phyloP scores from a whole-genome alignment of 2,888 invertebrate species.

The Boloria selene region DNA sequence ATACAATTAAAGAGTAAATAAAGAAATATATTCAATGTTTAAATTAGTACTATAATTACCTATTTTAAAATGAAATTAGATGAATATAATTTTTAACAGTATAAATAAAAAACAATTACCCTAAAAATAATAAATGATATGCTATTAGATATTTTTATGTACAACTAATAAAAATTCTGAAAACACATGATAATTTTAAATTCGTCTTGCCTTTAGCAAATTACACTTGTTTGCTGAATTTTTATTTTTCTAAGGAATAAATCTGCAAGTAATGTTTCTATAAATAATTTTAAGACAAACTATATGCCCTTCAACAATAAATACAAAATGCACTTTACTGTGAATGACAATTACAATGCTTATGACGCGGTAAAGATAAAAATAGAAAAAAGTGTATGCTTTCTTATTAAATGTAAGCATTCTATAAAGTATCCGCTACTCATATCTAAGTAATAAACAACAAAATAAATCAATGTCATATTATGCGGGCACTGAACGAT shows the following conservation, averaged over 20 bases:
- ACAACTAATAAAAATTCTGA: too few relatives aligned
- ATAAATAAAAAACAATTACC: too few relatives aligned
- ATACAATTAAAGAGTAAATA: too few relatives aligned
- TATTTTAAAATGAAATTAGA: too few relatives aligned
- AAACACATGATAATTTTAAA: too few relatives aligned
- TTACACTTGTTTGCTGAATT: too few relatives aligned
- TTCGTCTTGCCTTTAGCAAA: too few relatives aligned
- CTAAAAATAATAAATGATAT: too few relatives aligned
- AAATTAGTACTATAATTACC: too few relatives aligned
- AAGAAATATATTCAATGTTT: too few relatives aligned
- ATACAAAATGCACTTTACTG: conserved; percentile 19
- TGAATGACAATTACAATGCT: conserved; percentile 29
- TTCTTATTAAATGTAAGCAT: conserved; percentile 43
- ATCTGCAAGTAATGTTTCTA: conserved; percentile 36
- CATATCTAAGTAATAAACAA: conserved; percentile 34
- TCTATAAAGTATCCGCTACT: conserved; percentile 15
- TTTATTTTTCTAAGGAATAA: neutral
- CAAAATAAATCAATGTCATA: conserved; percentile 47
- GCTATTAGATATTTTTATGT: too few relatives aligned
- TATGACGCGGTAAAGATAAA: conserved; percentile 34
- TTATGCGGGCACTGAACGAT: conserved; percentile 42
- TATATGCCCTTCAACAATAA: conserved; percentile 35
- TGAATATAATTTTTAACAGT: too few relatives aligned
- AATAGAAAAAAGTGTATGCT: conserved; percentile 39
- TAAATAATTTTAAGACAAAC: conserved; percentile 30